Evolutionary conservation across 2,888 invertebrate species (phyloP), one percentile per base, ranked within the genome.

Genomic region (Mimumesa dahlbomi): DNA sequence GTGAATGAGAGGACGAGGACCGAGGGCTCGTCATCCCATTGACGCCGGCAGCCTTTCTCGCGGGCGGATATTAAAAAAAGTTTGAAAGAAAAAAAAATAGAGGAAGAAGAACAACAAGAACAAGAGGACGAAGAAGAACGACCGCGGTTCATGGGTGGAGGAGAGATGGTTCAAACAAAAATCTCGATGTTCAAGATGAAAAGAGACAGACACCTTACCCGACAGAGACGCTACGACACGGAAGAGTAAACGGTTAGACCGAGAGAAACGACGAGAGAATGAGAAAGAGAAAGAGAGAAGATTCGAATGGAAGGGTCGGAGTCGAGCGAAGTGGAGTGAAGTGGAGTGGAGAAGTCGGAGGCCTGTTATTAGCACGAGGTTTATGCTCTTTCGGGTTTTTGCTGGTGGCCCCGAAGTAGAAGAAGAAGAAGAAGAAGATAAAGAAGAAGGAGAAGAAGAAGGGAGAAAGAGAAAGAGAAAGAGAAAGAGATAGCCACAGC

Each of bases 301-400:
- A 36, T 25, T 61, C 58, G 43, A 59, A 58, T 63, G 67, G 57
- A 75, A 75, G 64, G 75, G 29, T 52, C 77, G 53, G 74, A n/a
- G 81, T 71, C 64, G 76, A 80, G 77, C 73, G 80, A 75, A 82
- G 84, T 75, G 74, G 73, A 81, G 83, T 79, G 82, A 83, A 84
- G 86, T 82, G 81, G 79, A 83, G 84, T 82, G 80, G 82, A 84
- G 83, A 76, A 74, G 80, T 75, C 79, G 82, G 85, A 88, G 85
- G 84, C 87, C 88, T 89, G 88, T 89, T 88, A 89, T 89, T 89
- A 88, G 88, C 83, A 83, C 83, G 85, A 87, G 86, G 88, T 89
- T 89, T 89, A 89, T 89, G 88, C 87, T 87, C 86, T 87, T 89
- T 88, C 85, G 84, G 80, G 79, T 88, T 88, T 88, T 88, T 88